Percentiles rank a stretch among this genome's conserved stretches.
These are phyloP conservation scores for Dioctria rufipes DNA, from an alignment of 2,888 invertebrate genomes.

Conservation along the genomic window DNA sequence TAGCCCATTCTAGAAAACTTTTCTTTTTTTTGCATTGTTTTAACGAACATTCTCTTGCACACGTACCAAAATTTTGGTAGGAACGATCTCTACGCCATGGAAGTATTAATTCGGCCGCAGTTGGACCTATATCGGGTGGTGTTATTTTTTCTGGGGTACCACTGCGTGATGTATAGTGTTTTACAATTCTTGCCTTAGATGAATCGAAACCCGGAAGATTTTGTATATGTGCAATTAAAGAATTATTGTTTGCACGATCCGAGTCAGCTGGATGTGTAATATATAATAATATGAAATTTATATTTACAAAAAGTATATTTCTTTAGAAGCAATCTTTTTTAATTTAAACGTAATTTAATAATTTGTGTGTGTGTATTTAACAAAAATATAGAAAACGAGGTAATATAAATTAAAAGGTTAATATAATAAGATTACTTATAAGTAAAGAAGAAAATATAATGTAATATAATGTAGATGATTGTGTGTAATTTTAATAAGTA, in stretches of 20 bases:
- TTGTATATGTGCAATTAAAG: conserved; percentile 79
- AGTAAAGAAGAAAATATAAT: background rate
- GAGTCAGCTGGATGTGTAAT: conserved; percentile 67
- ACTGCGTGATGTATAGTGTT: conserved; percentile 74
- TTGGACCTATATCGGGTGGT: conserved; percentile 76
- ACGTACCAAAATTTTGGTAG: conserved; percentile 82
- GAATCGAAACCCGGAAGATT: conserved; percentile 80
- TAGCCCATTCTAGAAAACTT: background rate
- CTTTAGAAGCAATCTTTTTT: conserved; percentile 1
- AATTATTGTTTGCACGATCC: conserved; percentile 77
- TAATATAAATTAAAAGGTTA: background rate
- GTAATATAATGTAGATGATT: background rate
- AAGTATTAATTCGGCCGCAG: conserved; percentile 85
- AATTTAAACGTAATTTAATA: background rate
- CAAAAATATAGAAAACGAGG: background rate
- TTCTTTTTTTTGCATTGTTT: conserved; percentile 24
- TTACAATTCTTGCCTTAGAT: conserved; percentile 80
- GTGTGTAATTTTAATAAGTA: background rate
- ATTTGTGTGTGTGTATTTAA: background rate
- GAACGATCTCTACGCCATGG: conserved; percentile 88
- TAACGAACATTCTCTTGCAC: conserved; percentile 42
- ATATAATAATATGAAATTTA: conserved; percentile 19
- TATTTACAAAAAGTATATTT: conserved; percentile 37
- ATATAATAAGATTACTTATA: no score
- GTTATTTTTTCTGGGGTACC: conserved; percentile 68